Conservation (phyloP, 2,888 invertebrate genomes). For the Drosophila bunnanda region DNA sequence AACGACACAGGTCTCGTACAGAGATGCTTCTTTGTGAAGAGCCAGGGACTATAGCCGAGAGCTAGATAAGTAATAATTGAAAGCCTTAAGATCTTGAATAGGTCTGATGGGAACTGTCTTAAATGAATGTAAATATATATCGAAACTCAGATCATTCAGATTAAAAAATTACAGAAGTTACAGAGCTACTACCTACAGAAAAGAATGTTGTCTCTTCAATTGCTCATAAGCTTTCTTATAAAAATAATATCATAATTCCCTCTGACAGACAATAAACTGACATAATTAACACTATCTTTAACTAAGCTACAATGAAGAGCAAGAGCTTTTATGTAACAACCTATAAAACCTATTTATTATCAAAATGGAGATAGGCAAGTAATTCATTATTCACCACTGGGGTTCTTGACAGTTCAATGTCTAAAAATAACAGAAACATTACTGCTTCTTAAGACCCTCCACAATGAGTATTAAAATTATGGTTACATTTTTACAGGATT, state of each 20-base stretch:
- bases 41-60: background rate
- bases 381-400: background rate
- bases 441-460: background rate
- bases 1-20: conserved; percentile 46
- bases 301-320: background rate
- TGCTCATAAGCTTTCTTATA: background rate
- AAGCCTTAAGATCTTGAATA: background rate
- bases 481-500: background rate
- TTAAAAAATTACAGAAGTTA: no score
- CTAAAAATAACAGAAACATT: background rate
- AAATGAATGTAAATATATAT: background rate
- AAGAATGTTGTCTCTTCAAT: background rate
- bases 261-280: background rate
- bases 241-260: no score
- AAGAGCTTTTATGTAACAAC: background rate
- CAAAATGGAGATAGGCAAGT: background rate
- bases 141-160: background rate
- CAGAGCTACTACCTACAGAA: no score
- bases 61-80: background rate
- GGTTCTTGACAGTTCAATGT: background rate
- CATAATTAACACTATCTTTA: background rate
- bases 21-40: conserved; percentile 16
- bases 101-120: background rate
- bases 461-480: background rate
- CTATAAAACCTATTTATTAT: background rate